These are phyloP conservation scores for Chromoteleia sp. DNA, from an alignment of 2,888 invertebrate species.

Conservation along the genomic window DNA sequence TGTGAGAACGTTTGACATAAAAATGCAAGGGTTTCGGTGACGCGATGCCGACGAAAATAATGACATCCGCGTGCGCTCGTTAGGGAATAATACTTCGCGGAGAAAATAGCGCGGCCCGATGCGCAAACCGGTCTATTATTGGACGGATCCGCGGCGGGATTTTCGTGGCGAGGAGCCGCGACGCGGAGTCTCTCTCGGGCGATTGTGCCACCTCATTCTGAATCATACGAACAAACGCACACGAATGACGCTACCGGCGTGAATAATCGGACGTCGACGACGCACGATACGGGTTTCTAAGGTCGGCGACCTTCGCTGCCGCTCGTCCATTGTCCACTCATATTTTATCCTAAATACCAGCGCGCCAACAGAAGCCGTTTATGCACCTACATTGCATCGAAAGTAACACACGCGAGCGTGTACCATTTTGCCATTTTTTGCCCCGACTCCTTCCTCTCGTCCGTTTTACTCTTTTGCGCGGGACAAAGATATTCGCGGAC, in stretches of 20 bases:
- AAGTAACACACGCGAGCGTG: constrained; percentile 25
- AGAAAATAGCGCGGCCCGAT: constrained; percentile 60
- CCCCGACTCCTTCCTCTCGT: no score
- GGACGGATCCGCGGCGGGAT: constrained; percentile 41
- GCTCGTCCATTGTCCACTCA: constrained; percentile 63
- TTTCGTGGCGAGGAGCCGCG: constrained; percentile 41
- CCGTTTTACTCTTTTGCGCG: no score
- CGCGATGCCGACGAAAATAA: constrained; percentile 61
- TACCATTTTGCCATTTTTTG: background rate
- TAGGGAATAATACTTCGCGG: constrained; percentile 58
- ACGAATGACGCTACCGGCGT: constrained; percentile 53
- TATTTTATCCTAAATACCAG: constrained; percentile 65
- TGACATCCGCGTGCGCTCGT: constrained; percentile 62
- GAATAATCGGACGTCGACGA: constrained; percentile 58
- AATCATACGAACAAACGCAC: constrained; percentile 49
- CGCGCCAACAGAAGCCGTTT: constrained; percentile 49
- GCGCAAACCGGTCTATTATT: constrained; percentile 60
- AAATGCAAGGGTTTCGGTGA: constrained; percentile 54
- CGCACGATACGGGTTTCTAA: constrained; percentile 68
- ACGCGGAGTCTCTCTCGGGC: constrained; percentile 29
- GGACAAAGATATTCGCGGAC: no score
- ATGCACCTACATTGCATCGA: constrained; percentile 42
- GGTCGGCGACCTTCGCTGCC: constrained; percentile 67
- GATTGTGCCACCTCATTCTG: constrained; percentile 51
- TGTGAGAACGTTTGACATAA: constrained; percentile 7